Base-by-base conservation (phyloP, 2,113 vertebrate genomes). In the Eptatretus burgeri region DNA sequence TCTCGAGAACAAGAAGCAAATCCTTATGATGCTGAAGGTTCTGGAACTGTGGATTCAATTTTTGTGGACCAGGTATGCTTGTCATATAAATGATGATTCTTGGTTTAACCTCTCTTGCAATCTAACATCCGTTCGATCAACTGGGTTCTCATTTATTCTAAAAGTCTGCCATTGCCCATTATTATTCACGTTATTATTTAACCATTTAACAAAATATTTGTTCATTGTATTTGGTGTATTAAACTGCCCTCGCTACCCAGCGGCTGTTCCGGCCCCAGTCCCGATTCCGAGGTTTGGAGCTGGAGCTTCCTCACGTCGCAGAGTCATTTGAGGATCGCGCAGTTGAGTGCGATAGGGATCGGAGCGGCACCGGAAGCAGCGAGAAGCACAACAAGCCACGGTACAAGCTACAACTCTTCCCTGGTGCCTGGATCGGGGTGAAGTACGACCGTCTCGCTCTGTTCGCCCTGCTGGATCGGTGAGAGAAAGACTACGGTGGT, bases 401-500 rank as follows among this genome's bases (percentile, higher is more conserved):
- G 71, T 93, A 95, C 75, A 93, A 82, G 72, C 79, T 93, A 17
- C 75, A 80, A 68, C 70, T 98, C 51, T 88, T 86, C 70, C 89
- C 89, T 49, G 86, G 86, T 63, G 93, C 81, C 71, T 88, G 84
- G 86, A 76, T 95, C 69, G 83, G 81, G 72, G 76, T 95, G 73
- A 80, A 87, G 75, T 93, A 91, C 2, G 83, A 98, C 72, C 77
- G 91, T 3, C 80, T 98, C 50, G 75, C 91, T 50, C 75, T 98
- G 69, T 50, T 89, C 68, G 80, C 87, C 1, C 67, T 98, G 27
- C 63, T 98, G 62, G 91, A 98, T 74, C 77, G 86, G 91, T 98
- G 75, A 76, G 72, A 14, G 10, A 41, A 7, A 41, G 27, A 41
- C 27, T 41, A 5, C 27, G 27, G 7, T 41, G 27, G 27, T 41